Evolutionary conservation across 2,797 vertebrate species (phyloP).

Genomic region (Tokudaia tokunoshimensis): DNA sequence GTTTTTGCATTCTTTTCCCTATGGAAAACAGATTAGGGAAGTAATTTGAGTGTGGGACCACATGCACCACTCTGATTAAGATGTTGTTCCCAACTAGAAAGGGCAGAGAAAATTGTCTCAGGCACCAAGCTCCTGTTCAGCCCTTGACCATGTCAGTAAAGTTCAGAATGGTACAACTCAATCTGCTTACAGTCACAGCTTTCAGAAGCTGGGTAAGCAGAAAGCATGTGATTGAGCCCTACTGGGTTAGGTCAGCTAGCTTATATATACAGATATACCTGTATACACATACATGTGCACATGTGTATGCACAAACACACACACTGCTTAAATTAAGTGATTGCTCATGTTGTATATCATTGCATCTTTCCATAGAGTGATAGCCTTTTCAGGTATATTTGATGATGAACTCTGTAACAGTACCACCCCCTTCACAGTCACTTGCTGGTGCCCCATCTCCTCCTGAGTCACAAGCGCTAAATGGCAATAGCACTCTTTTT

Average conservation of each 20-base stretch:
- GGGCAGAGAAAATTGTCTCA: neutral
- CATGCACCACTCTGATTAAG: conserved; percentile 7
- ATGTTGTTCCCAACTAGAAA: neutral
- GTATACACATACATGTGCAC: neutral
- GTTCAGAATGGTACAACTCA: neutral
- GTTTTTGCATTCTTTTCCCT: neutral
- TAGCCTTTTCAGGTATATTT: conserved; percentile 12
- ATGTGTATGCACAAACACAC: neutral
- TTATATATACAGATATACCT: neutral
- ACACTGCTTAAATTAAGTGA: conserved; percentile 24
- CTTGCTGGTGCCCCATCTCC: conserved; percentile 58
- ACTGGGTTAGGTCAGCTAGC: conserved; percentile 3
- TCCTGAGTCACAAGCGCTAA: conserved; percentile 71
- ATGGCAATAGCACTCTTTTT: conserved; percentile 78
- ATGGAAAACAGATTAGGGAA: conserved; percentile 46
- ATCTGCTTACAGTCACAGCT: neutral
- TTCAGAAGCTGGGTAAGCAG: neutral
- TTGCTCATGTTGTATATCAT: neutral
- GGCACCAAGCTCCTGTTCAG: neutral
- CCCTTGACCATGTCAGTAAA: conserved; percentile 3
- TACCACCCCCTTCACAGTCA: conserved; percentile 65
- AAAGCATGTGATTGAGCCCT: neutral
- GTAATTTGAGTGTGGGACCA: conserved; percentile 26
- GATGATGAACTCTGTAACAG: conserved; percentile 56
- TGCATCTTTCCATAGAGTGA: neutral